phyloP scores from a whole-genome alignment of 1,140 invertebrate genomes.

The Pararge aegeria region DNA sequence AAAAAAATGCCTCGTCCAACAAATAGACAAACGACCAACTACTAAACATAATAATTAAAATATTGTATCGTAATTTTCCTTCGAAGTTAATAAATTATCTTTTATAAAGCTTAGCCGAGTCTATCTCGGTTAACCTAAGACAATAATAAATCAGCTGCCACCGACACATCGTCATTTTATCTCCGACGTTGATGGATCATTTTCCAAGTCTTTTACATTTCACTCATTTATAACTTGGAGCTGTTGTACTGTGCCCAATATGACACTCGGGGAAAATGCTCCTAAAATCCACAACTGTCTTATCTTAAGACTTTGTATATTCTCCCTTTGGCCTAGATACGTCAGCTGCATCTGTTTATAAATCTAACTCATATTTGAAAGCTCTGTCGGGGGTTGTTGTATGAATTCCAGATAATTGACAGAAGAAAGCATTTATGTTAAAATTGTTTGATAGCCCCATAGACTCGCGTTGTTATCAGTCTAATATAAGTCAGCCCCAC shows the following conservation, averaged over 20 bases:
- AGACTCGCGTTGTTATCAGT: no score
- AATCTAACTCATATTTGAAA: background rate
- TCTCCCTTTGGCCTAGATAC: background rate
- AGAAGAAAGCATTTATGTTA: no score
- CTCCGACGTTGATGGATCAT: slow-evolving; percentile 62
- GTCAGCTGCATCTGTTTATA: background rate
- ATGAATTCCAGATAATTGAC: no score
- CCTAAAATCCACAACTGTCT: background rate
- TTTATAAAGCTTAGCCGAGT: slow-evolving; percentile 36
- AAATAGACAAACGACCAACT: no score
- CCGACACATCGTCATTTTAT: slow-evolving; percentile 60
- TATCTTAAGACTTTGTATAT: background rate
- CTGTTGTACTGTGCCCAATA: slow-evolving; percentile 19
- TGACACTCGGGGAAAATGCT: background rate
- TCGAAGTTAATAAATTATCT: slow-evolving; percentile 35
- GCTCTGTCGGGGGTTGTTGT: no score
- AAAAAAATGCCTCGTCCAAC: no score
- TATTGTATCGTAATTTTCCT: no score
- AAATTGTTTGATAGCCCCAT: no score
- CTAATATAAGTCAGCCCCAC: no score
- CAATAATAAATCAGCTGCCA: slow-evolving; percentile 57
- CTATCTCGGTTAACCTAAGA: slow-evolving; percentile 43
- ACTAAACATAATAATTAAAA: no score
- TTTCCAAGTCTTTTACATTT: slow-evolving; percentile 44
- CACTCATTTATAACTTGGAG: slow-evolving; percentile 54